These are phyloP conservation scores for Rhabdomys pumilio DNA, from an alignment of 2,797 vertebrate genomes.

Conservation along the genomic window DNA sequence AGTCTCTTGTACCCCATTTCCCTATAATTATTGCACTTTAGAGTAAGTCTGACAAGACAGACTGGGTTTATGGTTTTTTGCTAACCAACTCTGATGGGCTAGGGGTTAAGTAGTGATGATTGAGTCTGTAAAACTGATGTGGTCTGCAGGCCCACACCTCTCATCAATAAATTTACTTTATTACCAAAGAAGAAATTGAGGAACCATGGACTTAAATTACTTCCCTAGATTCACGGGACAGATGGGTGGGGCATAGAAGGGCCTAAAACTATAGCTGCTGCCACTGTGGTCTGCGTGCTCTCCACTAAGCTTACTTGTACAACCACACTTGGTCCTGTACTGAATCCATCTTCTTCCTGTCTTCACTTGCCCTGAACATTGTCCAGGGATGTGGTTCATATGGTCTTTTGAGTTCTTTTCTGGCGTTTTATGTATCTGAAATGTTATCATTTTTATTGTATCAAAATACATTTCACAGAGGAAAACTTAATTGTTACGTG, in stretches of 20 bases:
- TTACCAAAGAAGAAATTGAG: neutral
- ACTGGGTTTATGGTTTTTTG: neutral
- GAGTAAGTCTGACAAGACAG: neutral
- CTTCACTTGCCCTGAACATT: neutral
- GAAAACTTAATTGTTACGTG: neutral
- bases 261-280: neutral
- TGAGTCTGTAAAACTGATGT: accelerated
- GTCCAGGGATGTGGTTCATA: neutral
- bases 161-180: neutral
- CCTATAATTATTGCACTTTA: neutral
- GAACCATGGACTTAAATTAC: accelerated
- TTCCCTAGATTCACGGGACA: accelerated
- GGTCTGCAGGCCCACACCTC: accelerated
- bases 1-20: neutral
- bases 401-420: neutral
- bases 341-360: neutral
- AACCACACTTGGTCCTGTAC: neutral
- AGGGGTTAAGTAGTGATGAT: neutral
- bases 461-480: neutral
- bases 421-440: neutral
- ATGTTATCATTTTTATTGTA: neutral
- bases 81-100: neutral
- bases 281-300: neutral
- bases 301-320: no score
- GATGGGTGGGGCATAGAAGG: accelerated